Percentiles rank a stretch among this genome's conserved stretches.
Evolutionary conservation across 2,888 invertebrate species (phyloP).

Genomic region (Muscina levida): DNA sequence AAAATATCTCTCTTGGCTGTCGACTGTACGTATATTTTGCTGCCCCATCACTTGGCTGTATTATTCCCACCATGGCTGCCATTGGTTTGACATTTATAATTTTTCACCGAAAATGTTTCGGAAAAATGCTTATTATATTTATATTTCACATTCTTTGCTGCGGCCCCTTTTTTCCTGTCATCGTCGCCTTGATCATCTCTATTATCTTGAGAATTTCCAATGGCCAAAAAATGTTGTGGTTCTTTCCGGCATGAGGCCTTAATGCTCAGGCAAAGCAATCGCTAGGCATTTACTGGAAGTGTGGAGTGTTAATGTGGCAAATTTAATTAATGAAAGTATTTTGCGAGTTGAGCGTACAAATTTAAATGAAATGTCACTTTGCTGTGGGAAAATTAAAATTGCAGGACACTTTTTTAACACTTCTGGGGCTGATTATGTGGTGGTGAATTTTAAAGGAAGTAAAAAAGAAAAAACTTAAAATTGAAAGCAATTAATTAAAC

Average conservation of each 20-base stretch:
- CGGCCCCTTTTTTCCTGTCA: neutral
- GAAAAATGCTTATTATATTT: neutral
- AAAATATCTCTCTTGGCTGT: conserved; percentile 22
- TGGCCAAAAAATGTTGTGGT: neutral
- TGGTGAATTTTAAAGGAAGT: neutral
- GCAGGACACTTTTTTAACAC: neutral
- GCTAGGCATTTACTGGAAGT: neutral
- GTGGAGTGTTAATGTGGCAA: conserved; percentile 14
- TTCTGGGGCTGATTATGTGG: neutral
- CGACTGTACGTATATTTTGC: neutral
- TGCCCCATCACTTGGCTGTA: neutral
- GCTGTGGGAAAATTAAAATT: neutral
- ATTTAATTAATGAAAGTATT: conserved; percentile 36
- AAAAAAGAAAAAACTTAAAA: too few species aligned
- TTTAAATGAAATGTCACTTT: conserved; percentile 26
- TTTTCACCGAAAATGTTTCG: conserved; percentile 27
- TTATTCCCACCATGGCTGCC: conserved; percentile 14
- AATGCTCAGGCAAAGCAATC: neutral
- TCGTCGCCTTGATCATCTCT: conserved; percentile 21
- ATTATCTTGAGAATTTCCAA: conserved; percentile 24
- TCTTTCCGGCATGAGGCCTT: neutral
- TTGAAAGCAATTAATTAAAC: conserved; percentile 6
- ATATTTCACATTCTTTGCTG: too few species aligned
- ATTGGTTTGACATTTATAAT: conserved; percentile 35
- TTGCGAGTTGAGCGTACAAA: neutral